Base-by-base conservation (phyloP, 2,113 vertebrate species). In the Cyrtonyx montezumae region DNA sequence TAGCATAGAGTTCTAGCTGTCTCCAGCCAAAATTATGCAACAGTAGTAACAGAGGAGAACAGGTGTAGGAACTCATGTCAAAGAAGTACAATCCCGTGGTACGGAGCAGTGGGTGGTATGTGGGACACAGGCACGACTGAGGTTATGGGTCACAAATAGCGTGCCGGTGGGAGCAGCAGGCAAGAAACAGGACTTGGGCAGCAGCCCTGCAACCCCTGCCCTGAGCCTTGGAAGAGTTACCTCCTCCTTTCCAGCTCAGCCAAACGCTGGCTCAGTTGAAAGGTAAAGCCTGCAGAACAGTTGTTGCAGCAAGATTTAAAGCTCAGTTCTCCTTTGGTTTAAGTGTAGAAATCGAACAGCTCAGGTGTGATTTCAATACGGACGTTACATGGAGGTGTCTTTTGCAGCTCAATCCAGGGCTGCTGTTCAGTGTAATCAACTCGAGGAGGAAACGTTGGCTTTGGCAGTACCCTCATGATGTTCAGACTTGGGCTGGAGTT, bases 321-420 rank as follows among this genome's bases (percentile, higher is more conserved):
- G 91, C 82, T 80, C 51, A 1, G 23, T 84, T 94, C 81, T 94
- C 92, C 80, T 92, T 94, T 96, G 94, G 94, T 93, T 87, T 87
- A 85, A 93, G 89, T 92, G 84, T 83, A 94, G 74, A 22, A 79
- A 68, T 66, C 30, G 8, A 56, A 79, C 4, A n/a, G 68, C 34
- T 93, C 58, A 36, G 83, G 40, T 71, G 77, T 61, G 45, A 4
- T 53, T 82, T 78, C 67, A 49, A 55, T 4, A 79, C 19, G 80
- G 76, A 77, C 28, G 7, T 11, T 12, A 56, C n/a, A 82, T 86
- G 81, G 59, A 82, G 56, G 82, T 36, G 42, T 23, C 30, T 23
- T 49, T 14, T 40, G 75, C 91, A 91, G 84, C 79, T 20, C 67
- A 46, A 18, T 15, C 30, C 13, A 9, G 8, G 28, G 70, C 84